Evolutionary conservation across 2,113 vertebrate species (phyloP), one percentile per base, ranked within the genome.

Genomic region (Rissa tridactyla): DNA sequence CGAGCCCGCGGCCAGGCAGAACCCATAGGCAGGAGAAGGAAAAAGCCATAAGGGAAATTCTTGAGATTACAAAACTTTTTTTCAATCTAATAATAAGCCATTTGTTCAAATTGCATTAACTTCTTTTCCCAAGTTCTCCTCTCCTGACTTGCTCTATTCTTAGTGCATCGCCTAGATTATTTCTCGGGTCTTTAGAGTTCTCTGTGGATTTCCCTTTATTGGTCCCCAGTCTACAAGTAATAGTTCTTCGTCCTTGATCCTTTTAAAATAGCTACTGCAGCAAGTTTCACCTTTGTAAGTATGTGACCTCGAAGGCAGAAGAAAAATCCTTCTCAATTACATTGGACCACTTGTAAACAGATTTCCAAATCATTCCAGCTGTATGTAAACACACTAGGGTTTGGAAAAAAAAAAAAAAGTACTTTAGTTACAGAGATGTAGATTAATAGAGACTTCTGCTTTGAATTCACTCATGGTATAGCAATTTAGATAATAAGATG

Each of bases 301-400:
- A 42, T 4, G 29, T 62, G 91, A 91, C 92, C 83, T 94, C 46
- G 20, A 87, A 93, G 62, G 44, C 73, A 79, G 22, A 26, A 66
- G 69, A 82, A 89, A 72, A 91, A 91, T 62, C 54, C 69, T 82
- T 75, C 82, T 91, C 81, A 72, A 38, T 95, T 86, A 80, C 38
- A 2, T n/a, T 34, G 83, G 62, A 30, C 69, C 90, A 70, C 32
- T 65, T 89, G 75, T 77, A 91, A 92, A 92, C 86, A 89, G 73
- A 66, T 82, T 79, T 82, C 61, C 57, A 54, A 65, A 57, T 14
- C 32, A 44, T 70, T 38, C 10, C 66, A 91, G 83, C 40, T 26
- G 2, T 8, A 3, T 44, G 30, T 46, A 64, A 90, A 61, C 89
- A 91, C 38, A 12, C 15, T 27, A 52, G 70, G 57, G 34, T 40